These are phyloP conservation scores for Euleptes europaea DNA, from an alignment of 2,113 vertebrate genomes.

Conservation along the genomic window DNA sequence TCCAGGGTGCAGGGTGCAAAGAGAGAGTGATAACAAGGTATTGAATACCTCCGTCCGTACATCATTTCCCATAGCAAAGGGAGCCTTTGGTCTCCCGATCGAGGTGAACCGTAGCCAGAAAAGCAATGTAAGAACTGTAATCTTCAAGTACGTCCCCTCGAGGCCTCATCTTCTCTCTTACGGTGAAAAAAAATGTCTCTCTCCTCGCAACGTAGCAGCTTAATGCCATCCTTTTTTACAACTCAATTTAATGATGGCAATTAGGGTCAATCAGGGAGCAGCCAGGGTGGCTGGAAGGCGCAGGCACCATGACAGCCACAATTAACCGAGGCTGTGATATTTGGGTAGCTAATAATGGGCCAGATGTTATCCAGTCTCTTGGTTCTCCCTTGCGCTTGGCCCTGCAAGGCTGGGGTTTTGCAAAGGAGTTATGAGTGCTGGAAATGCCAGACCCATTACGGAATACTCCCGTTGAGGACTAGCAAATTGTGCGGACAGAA, in stretches of 20 bases:
- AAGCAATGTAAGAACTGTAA: rapidly evolving
- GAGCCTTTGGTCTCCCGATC: background rate
- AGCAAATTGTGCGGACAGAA: background rate
- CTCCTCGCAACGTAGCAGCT: conserved; percentile 22
- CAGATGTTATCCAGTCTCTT: conserved; percentile 29
- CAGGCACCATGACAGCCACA: background rate
- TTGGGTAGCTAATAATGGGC: conserved; percentile 6
- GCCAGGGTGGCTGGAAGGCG: conserved; percentile 14
- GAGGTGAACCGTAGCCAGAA: background rate
- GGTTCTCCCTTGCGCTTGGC: conserved; percentile 30
- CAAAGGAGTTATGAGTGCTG: background rate
- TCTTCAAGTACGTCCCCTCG: background rate
- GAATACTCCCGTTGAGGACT: background rate
- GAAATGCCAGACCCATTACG: background rate
- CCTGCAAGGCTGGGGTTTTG: background rate
- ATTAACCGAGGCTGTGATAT: conserved; percentile 13
- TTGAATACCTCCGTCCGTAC: background rate
- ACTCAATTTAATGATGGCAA: conserved; percentile 19
- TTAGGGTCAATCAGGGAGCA: conserved; percentile 9
- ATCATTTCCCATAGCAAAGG: background rate
- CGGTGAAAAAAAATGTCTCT: background rate
- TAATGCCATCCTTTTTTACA: conserved; percentile 43
- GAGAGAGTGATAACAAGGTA: no score
- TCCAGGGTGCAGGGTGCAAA: background rate
- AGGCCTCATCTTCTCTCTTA: conserved; percentile 6